Conservation (phyloP, 2,797 vertebrate species). For the Glyptemys insculpta region DNA sequence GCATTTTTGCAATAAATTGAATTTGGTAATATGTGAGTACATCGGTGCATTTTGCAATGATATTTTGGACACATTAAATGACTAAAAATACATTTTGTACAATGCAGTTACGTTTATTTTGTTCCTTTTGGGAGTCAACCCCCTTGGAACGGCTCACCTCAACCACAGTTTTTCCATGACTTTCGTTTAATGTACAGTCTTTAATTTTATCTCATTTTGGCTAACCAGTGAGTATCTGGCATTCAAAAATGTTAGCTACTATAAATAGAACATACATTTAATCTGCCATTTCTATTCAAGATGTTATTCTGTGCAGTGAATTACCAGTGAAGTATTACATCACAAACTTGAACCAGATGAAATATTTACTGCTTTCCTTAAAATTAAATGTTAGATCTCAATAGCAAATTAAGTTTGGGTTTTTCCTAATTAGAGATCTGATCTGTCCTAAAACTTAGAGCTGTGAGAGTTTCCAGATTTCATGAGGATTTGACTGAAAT, state of each 20-base stretch:
- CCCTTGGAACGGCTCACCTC: background rate
- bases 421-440: constrained; percentile 31
- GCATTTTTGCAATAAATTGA: background rate
- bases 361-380: constrained; percentile 22
- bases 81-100: constrained; percentile 27
- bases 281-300: constrained; percentile 14
- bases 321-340: background rate
- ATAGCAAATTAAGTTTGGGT: constrained; percentile 28
- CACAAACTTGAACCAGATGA: constrained; percentile 35
- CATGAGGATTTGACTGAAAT: background rate
- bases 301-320: background rate
- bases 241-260: background rate
- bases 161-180: background rate
- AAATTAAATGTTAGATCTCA: constrained; percentile 21
- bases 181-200: background rate
- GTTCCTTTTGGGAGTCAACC: constrained; percentile 1
- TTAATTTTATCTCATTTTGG: constrained; percentile 1
- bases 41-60: constrained; percentile 25
- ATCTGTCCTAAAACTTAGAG: constrained; percentile 17
- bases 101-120: constrained; percentile 18
- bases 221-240: background rate
- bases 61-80: constrained; percentile 1
- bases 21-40: constrained; percentile 24
- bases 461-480: background rate
- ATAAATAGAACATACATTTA: background rate